Conservation (phyloP, 1,140 invertebrate genomes). For the Pachypsylla venusta region DNA sequence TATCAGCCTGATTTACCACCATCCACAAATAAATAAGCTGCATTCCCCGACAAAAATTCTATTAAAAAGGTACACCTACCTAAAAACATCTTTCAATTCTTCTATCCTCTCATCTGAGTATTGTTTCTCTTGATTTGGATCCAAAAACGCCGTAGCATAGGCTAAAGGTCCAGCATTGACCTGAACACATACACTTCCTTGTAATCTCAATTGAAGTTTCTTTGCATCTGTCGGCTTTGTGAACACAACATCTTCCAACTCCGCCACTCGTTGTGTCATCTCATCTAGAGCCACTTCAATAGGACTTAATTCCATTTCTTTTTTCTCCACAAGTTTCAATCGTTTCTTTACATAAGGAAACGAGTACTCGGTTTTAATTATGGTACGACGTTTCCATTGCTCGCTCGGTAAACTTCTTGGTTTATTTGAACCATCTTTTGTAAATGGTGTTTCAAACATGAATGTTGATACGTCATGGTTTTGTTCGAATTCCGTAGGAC, state of each 20-base stretch:
- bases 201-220: constrained; percentile 73
- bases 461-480: constrained; percentile 76
- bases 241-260: constrained; percentile 70
- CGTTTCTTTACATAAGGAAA: constrained; percentile 89
- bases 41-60: no score
- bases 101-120: constrained; percentile 70
- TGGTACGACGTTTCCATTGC: constrained; percentile 70
- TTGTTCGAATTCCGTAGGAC: constrained; percentile 65
- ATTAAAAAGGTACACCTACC: no score
- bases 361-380: constrained; percentile 44
- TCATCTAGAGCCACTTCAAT: constrained; percentile 90
- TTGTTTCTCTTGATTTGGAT: constrained; percentile 42
- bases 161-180: constrained; percentile 90
- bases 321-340: constrained; percentile 53
- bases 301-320: constrained; percentile 64
- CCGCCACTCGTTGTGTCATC: constrained; percentile 68
- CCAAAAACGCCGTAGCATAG: constrained; percentile 79
- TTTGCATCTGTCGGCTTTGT: constrained; percentile 66
- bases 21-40: no score
- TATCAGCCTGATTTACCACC: no score
- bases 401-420: constrained; percentile 66
- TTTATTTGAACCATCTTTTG: constrained; percentile 46
- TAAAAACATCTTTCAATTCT: constrained; percentile 70
- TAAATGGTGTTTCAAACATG: constrained; percentile 88
- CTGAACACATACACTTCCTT: constrained; percentile 70